Evolutionary conservation across 2,113 vertebrate genomes (phyloP).

Genomic region (Pseudorasbora parva): DNA sequence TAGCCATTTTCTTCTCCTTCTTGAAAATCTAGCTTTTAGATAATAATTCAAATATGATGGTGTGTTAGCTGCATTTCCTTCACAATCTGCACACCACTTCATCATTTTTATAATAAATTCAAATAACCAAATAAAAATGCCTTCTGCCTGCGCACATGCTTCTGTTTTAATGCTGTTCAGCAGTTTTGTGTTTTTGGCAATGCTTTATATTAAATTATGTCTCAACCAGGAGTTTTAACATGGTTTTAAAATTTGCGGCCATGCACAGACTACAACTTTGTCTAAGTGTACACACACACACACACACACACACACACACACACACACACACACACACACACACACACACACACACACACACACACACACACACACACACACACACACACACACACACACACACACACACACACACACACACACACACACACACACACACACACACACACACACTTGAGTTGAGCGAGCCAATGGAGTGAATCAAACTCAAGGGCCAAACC

Average conservation of each 20-base stretch:
- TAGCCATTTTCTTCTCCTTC: background rate
- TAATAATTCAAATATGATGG: background rate
- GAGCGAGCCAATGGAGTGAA: conserved; percentile 21
- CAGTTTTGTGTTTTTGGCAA: conserved; percentile 24
- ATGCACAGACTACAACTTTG: background rate
- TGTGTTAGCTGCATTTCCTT: background rate
- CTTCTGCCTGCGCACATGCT: background rate
- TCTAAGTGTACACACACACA: background rate
- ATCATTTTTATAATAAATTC: background rate
- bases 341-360: too few species aligned
- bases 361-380: too few species aligned
- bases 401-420: too few species aligned
- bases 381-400: too few species aligned
- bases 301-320: background rate
- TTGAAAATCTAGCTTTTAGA: background rate
- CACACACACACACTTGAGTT: background rate
- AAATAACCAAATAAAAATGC: background rate
- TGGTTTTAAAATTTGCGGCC: conserved; percentile 15
- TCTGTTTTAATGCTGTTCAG: conserved; percentile 15
- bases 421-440: too few species aligned
- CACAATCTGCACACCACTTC: background rate
- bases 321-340: too few species aligned
- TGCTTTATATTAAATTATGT: conserved; percentile 19
- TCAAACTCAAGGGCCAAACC: conserved; percentile 39
- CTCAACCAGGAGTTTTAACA: conserved; percentile 18